phyloP scores from a whole-genome alignment of 2,888 invertebrate genomes.

The Brenthis daphne region DNA sequence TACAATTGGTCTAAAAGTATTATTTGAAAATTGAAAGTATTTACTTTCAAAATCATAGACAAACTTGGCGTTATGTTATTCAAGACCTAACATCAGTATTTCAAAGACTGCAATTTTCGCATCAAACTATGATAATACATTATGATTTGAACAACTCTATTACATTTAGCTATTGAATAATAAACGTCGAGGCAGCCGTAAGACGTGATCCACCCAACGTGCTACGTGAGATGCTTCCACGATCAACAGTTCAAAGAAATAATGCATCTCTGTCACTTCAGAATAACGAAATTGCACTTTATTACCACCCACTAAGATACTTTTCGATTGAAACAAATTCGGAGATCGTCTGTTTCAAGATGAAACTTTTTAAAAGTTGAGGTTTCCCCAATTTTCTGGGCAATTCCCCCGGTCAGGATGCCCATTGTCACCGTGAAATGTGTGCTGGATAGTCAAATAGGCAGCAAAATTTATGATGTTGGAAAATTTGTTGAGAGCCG shows the following conservation, averaged over 20 bases:
- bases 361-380: slow-evolving; percentile 59
- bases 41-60: neutral
- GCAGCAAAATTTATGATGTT: slow-evolving; percentile 58
- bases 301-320: slow-evolving; percentile 47
- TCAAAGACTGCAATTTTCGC: slow-evolving; percentile 40
- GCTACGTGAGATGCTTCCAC: slow-evolving; percentile 61
- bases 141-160: slow-evolving; percentile 59
- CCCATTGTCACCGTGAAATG: slow-evolving; percentile 64
- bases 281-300: slow-evolving; percentile 58
- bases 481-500: slow-evolving; percentile 33
- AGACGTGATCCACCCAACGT: slow-evolving; percentile 56
- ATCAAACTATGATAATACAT: slow-evolving; percentile 42
- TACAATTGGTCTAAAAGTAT: no score
- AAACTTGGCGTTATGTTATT: neutral
- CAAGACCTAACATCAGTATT: slow-evolving; percentile 32
- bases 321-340: slow-evolving; percentile 49
- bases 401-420: slow-evolving; percentile 49
- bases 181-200: slow-evolving; percentile 62
- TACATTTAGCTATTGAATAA: slow-evolving; percentile 72
- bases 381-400: slow-evolving; percentile 61
- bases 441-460: slow-evolving; percentile 56
- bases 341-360: slow-evolving; percentile 42
- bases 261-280: slow-evolving; percentile 50
- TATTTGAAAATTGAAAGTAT: no score
- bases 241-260: slow-evolving; percentile 46